Percentiles rank a stretch among this genome's conserved stretches.
Conservation (phyloP, 1,140 invertebrate genomes). For the Ceratina australensis region DNA sequence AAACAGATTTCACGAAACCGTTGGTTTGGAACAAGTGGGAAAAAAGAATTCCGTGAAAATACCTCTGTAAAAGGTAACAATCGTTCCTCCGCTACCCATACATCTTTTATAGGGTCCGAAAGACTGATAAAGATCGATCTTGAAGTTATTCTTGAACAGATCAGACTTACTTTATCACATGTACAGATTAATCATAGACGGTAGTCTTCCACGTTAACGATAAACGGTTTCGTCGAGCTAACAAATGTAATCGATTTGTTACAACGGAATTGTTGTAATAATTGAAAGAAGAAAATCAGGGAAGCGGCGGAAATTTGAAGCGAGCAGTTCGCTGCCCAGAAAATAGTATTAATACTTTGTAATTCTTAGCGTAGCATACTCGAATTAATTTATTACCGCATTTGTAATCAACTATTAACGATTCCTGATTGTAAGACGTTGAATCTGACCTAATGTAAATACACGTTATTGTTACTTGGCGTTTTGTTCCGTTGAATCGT, state of each 20-base stretch:
- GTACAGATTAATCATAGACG: too few relatives aligned
- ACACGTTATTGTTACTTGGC: too few relatives aligned
- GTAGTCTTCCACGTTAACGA: too few relatives aligned
- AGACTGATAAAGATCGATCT: constrained; percentile 12
- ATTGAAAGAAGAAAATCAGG: constrained; percentile 16
- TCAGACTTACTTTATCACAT: too few relatives aligned
- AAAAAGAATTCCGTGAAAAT: too few relatives aligned
- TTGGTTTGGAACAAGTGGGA: too few relatives aligned
- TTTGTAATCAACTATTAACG: constrained; percentile 5
- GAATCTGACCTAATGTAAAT: background rate
- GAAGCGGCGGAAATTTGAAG: constrained; percentile 15
- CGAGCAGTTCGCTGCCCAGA: constrained; percentile 25
- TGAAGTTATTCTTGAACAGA: background rate
- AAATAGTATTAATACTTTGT: constrained; percentile 56
- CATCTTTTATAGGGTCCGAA: background rate
- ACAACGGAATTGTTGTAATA: background rate
- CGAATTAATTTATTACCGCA: constrained; percentile 39
- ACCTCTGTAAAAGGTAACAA: too few relatives aligned
- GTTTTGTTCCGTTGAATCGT: too few relatives aligned
- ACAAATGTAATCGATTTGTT: background rate
- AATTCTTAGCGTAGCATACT: constrained; percentile 23
- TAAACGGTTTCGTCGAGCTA: background rate
- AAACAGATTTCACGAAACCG: too few relatives aligned
- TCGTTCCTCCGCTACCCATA: too few relatives aligned
- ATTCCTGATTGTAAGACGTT: background rate